phyloP scores from a whole-genome alignment of 2,888 invertebrate genomes.

The Idaea biselata region DNA sequence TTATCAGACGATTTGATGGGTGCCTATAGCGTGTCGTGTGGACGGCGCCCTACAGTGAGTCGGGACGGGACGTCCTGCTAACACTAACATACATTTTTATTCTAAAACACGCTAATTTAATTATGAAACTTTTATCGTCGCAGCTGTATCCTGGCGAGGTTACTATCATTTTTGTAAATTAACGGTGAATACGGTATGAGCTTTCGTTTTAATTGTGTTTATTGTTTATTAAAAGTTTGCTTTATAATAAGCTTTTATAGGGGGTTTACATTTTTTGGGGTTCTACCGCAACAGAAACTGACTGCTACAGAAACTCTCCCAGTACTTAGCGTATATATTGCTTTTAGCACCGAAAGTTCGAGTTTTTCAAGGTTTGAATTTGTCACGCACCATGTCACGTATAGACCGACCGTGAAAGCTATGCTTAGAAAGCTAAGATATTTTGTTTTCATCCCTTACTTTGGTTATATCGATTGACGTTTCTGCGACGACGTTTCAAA shows the following conservation, averaged over 20 bases:
- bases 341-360: no score
- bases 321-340: no score
- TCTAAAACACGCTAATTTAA: constrained; percentile 76
- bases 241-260: constrained; percentile 5
- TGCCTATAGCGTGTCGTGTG: constrained; percentile 57
- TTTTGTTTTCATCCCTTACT: no score
- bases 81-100: constrained; percentile 53
- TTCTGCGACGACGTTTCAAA: no score
- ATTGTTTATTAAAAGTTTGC: constrained; percentile 27
- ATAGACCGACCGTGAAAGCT: no score
- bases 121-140: constrained; percentile 60
- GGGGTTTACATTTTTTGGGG: no score
- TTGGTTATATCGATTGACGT: no score
- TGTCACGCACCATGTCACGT: no score
- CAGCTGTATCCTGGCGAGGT: constrained; percentile 68
- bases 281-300: no score
- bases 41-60: constrained; percentile 70
- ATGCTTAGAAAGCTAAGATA: no score
- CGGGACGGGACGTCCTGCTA: constrained; percentile 49
- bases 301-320: no score
- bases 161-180: constrained; percentile 58
- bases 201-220: constrained; percentile 34
- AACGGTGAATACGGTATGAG: constrained; percentile 48
- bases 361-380: no score
- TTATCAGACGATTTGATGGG: constrained; percentile 78